A percentile compares a stretch with the other conserved stretches of the same genome.
Evolutionary conservation across 2,888 invertebrate genomes (phyloP).

Genomic region (Cyclophora albipunctata): DNA sequence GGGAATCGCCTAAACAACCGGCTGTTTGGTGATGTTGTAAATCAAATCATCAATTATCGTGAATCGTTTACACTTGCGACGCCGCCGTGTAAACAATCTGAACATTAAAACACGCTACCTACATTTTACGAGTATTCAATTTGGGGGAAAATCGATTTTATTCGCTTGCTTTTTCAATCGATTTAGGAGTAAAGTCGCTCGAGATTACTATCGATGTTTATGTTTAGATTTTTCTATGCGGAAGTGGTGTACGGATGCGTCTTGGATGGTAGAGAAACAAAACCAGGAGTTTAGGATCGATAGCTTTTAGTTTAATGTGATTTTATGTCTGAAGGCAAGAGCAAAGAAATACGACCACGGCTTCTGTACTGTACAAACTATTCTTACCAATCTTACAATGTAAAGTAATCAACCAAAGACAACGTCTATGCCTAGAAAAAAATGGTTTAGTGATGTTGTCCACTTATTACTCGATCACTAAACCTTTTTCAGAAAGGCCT

Average conservation of each 20-base stretch:
- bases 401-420: too few species aligned
- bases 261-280: conserved; percentile 35
- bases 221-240: conserved; percentile 48
- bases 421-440: too few species aligned
- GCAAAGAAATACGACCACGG: too few species aligned
- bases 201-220: conserved; percentile 32
- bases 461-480: too few species aligned
- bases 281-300: background rate
- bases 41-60: conserved; percentile 76
- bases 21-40: conserved; percentile 73
- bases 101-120: conserved; percentile 69
- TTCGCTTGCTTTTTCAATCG: conserved; percentile 67
- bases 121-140: conserved; percentile 69
- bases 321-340: background rate
- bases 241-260: conserved; percentile 65
- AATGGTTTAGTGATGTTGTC: too few species aligned
- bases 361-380: too few species aligned
- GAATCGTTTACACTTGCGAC: conserved; percentile 72
- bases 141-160: conserved; percentile 75
- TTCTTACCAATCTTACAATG: too few species aligned
- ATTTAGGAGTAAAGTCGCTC: conserved; percentile 59
- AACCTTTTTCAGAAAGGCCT: too few species aligned
- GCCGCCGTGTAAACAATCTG: conserved; percentile 72
- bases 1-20: conserved; percentile 65
- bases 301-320: background rate